Evolutionary conservation across 2,797 vertebrate species (phyloP).

Genomic region (Leptoclinus maculatus): DNA sequence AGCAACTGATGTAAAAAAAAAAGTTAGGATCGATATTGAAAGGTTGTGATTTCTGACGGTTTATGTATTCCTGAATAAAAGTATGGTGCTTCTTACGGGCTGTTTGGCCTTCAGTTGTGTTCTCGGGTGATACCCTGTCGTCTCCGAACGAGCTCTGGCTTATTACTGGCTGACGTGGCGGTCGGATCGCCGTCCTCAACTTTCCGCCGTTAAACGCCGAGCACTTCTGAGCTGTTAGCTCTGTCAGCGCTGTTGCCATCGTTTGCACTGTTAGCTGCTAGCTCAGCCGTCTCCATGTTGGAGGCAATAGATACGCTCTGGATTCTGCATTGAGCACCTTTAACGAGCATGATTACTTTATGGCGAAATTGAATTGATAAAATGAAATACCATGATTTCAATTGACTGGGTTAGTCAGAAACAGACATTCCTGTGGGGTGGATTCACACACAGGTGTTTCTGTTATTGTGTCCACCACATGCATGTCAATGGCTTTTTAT

Average conservation of each 20-base stretch:
- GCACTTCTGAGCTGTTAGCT: no score
- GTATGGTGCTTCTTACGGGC: not conserved
- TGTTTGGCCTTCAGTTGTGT: not conserved
- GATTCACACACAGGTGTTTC: not conserved
- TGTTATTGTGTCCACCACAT: not conserved
- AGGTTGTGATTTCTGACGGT: constrained; percentile 14
- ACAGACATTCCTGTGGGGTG: not conserved
- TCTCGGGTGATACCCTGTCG: not conserved
- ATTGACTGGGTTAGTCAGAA: not conserved
- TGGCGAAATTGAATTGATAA: not conserved
- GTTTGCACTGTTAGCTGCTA: no score
- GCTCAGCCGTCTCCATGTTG: no score
- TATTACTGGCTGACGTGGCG: not conserved
- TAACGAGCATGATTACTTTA: not conserved
- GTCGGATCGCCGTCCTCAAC: no score
- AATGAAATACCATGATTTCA: not conserved
- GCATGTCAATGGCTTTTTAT: not conserved
- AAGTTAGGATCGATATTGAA: not conserved
- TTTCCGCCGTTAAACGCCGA: no score
- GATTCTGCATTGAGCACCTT: no score
- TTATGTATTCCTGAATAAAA: constrained; percentile 59
- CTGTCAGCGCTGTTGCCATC: no score
- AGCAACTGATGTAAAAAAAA: not conserved
- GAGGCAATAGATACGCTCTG: no score
- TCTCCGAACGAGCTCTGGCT: not conserved